Base-by-base conservation (phyloP, 1,140 invertebrate species). In the Danaus plexippus region DNA sequence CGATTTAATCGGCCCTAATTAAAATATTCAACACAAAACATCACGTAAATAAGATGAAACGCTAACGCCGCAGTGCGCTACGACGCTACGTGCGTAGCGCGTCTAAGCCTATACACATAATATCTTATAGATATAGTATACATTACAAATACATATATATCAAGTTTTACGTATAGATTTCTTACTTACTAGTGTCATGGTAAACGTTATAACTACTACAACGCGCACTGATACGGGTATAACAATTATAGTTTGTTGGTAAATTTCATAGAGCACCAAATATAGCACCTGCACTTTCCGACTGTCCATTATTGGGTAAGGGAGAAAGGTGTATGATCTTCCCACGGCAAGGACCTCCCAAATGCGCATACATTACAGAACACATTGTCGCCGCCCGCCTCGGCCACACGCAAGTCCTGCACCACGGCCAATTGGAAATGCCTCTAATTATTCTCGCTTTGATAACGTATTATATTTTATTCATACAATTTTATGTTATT, bases 1-100 rank as follows among this genome's bases (percentile, higher is more conserved):
- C 80, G 77, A 80, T 80, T 80, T 81, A 84, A 80, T 81, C 71
- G 71, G 58, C 48, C 54, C 67, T 74, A 82, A 84, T 82, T 84
- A 80, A 77, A 80, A 83, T 75, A 79, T 73, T 69, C 72, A 74
- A 65, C 68, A 65, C 64, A 62, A 72, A 69, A 77, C 22, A 32
- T 32, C 22, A 32, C 22, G 22, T 77, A 73, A 78, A 60, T 52
- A 64, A 71, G 71, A 73, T 67, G 67, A 73, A 72, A 71, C 68
- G 51, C 56, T 66, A 71, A 75, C 69, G 70, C 64, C 70, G 12
- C 15, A 15, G 54, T 49, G 51, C 51, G 58, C 63, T 61, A 64
- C 58, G 66, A 42, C 8, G 59, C 59, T 61, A 61, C 59, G 59
- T 9, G 46, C 59, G 59, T 61, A 61, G 59, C 59, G 45, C 59